These are phyloP conservation scores for Nyctereutes procyonoides DNA, from an alignment of 2,113 vertebrate species.

Conservation along the genomic window DNA sequence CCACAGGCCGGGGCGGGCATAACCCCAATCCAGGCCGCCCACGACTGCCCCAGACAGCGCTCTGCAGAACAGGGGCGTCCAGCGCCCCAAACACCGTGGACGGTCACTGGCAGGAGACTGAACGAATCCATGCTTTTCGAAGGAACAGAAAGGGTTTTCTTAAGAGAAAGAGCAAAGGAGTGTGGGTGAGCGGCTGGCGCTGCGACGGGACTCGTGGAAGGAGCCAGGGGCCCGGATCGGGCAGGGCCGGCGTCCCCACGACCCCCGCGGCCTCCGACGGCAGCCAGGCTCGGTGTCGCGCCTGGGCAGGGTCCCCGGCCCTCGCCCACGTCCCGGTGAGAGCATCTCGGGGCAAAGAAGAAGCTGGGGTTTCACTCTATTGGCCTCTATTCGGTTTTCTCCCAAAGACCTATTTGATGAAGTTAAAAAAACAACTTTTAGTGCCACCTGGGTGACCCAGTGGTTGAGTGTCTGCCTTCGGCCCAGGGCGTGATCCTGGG, in stretches of 20 bases:
- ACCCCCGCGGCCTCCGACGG: background rate
- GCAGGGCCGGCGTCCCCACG: background rate
- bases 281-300: background rate
- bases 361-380: no score
- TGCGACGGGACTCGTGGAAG: no score
- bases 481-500: no score
- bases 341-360: background rate
- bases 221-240: background rate
- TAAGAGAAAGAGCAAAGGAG: background rate
- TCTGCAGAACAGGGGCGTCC: rapidly evolving
- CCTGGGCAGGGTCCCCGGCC: background rate
- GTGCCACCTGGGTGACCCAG: no score
- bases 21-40: background rate
- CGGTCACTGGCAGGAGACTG: background rate
- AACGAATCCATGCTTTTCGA: background rate
- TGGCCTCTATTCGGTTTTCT: background rate
- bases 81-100: background rate
- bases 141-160: background rate
- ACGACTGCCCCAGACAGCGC: background rate
- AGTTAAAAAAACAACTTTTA: background rate
- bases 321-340: rapidly evolving
- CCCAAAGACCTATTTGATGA: background rate
- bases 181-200: no score
- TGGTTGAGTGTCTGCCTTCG: no score
- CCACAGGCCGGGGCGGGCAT: background rate